Evolutionary conservation across 2,888 invertebrate species (phyloP).

Genomic region (Phaonia tiefii): DNA sequence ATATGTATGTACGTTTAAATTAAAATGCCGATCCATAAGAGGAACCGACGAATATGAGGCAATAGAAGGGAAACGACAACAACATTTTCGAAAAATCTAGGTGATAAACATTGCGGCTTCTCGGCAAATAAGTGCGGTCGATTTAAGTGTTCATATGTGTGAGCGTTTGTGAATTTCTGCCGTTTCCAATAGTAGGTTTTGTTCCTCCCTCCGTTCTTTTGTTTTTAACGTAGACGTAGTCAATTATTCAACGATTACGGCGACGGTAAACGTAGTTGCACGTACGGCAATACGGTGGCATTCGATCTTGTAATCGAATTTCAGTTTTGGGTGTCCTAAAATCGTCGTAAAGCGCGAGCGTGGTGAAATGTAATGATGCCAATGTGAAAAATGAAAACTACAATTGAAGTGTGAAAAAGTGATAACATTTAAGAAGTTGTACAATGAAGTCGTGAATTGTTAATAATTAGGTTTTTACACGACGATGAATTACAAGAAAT

Average conservation of each 20-base stretch:
- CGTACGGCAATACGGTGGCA: neutral
- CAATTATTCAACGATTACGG: constrained; percentile 54
- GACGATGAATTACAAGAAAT: too few species aligned
- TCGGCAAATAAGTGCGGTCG: constrained; percentile 68
- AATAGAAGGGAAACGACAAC: constrained; percentile 32
- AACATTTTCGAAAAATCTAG: constrained; percentile 48
- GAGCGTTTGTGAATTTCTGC: neutral
- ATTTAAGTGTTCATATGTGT: constrained; percentile 20
- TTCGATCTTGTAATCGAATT: neutral
- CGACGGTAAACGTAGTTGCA: constrained; percentile 28
- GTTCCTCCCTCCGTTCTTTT: constrained; percentile 12
- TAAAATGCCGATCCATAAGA: neutral
- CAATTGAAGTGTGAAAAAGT: neutral
- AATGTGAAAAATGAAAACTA: constrained; percentile 5
- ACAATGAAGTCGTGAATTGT: too few species aligned
- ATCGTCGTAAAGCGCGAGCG: neutral
- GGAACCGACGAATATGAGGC: constrained; percentile 35
- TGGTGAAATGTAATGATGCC: constrained; percentile 6
- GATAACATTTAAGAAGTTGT: too few species aligned
- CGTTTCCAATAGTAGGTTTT: constrained; percentile 26
- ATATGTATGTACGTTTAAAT: constrained; percentile 8
- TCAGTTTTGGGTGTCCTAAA: neutral
- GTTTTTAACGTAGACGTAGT: constrained; percentile 59
- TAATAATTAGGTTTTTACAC: too few species aligned
- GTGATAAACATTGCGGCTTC: constrained; percentile 70